These are phyloP conservation scores for Bradypodion pumilum DNA, from an alignment of 2,797 vertebrate species.

Conservation along the genomic window DNA sequence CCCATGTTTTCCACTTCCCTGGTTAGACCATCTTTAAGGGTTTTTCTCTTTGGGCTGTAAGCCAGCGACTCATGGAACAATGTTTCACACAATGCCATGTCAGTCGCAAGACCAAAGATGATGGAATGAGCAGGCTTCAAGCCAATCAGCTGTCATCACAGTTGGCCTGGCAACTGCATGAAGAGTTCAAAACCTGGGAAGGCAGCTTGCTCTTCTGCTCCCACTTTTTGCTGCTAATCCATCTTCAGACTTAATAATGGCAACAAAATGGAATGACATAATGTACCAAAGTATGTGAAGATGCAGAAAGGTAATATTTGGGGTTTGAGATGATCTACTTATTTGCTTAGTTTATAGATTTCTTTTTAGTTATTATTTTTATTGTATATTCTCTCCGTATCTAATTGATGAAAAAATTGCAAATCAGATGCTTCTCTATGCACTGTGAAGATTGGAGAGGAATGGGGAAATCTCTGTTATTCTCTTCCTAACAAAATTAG, in stretches of 20 bases:
- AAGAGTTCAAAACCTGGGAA: slow-evolving; percentile 2
- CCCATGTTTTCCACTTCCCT: not conserved
- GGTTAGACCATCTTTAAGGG: slow-evolving; percentile 23
- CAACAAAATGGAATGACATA: not conserved
- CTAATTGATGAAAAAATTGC: slow-evolving; percentile 18
- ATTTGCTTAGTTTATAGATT: not conserved
- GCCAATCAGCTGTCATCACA: slow-evolving; percentile 70
- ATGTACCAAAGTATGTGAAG: not conserved
- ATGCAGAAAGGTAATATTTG: not conserved
- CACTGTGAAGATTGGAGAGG: slow-evolving; percentile 1
- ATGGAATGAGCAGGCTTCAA: slow-evolving; percentile 30
- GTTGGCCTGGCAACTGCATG: slow-evolving; percentile 68
- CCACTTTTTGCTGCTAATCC: not conserved
- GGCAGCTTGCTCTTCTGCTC: not conserved
- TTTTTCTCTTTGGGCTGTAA: slow-evolving; percentile 22
- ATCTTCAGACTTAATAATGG: not conserved
- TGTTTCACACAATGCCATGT: slow-evolving; percentile 43
- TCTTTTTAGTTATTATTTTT: not conserved
- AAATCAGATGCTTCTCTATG: slow-evolving; percentile 30
- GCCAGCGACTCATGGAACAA: slow-evolving; percentile 35
- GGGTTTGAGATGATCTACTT: not conserved
- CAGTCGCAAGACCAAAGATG: slow-evolving; percentile 55
- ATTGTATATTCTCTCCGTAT: not conserved
- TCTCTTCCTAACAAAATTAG: slow-evolving; percentile 45
- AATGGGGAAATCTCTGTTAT: not conserved